Evolutionary conservation across 2,113 vertebrate species (phyloP), one percentile per base, ranked within the genome.

Genomic region (Chrysochloris asiatica): DNA sequence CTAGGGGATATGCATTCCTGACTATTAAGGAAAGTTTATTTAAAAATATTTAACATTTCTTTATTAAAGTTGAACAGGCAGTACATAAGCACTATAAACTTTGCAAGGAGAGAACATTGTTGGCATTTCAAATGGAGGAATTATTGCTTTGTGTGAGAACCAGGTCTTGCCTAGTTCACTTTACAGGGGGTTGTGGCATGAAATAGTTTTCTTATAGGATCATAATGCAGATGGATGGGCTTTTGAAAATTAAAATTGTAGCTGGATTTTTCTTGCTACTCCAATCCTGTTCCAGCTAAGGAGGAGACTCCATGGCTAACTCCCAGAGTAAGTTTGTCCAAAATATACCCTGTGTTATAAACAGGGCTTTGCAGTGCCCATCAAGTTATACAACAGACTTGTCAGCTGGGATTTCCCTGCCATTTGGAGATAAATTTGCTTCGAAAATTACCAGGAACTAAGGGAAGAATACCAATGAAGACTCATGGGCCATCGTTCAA

Each of bases 61-160:
- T 97, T 97, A 98, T 97, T 98, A 97, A 98, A 97, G 94, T 92
- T 65, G 81, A 97, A 85, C 93, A 97, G 96, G 96, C 97, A 97
- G 97, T 97, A 98, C 97, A 97, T 96, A 97, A 97, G 93, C 93
- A 95, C 96, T 97, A 95, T 97, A 98, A 98, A 98, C 95, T 96
- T 97, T 97, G 94, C 90, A 91, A 95, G 96, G 93, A 96, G 96
- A 96, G 95, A 96, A 95, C 95, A 96, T 97, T 98, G 89, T 91
- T 97, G 96, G 95, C 96, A 97, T 97, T 96, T 96, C 93, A 59
- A 90, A 61, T 83, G 91, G 94, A 93, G 87, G 95, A 98, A 96
- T 96, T 96, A 97, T 93, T 96, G 92, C 95, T 96, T 93, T 97
- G 83, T 96, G 95, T 90, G 96, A 96, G 90, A 81, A 97, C 92